Evolutionary conservation across 2,113 vertebrate genomes (phyloP).

Genomic region (Pica pica): DNA sequence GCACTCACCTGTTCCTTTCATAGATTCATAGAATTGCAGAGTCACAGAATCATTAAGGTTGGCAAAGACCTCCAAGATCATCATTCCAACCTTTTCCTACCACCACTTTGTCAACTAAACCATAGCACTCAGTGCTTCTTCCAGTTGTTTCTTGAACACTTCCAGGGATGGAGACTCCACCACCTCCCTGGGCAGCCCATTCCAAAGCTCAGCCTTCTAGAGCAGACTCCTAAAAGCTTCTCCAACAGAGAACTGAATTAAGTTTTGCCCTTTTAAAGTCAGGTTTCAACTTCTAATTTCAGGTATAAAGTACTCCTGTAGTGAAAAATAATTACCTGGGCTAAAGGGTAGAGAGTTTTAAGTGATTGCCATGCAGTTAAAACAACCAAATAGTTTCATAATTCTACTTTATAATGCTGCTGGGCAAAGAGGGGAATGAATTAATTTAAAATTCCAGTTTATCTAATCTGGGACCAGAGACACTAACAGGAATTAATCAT

Average conservation of each 20-base stretch:
- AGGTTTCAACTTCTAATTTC: neutral
- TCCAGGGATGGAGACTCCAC: neutral
- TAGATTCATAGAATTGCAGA: neutral
- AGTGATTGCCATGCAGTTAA: neutral
- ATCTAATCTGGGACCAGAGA: neutral
- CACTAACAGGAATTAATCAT: slow-evolving; percentile 28
- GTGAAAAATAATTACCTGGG: slow-evolving; percentile 6
- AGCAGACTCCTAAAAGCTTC: neutral
- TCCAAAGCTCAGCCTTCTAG: neutral
- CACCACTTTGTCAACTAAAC: neutral
- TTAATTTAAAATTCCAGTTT: slow-evolving; percentile 12
- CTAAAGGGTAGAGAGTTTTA: neutral
- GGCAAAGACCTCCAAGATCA: neutral
- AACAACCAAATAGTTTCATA: neutral
- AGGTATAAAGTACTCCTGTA: neutral
- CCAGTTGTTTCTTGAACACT: neutral
- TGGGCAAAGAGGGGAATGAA: neutral
- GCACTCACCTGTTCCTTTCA: neutral
- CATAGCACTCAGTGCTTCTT: neutral
- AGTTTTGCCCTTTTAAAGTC: neutral
- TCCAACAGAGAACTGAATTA: neutral
- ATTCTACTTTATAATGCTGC: neutral
- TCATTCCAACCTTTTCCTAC: rapidly evolving
- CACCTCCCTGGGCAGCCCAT: neutral
- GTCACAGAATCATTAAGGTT: neutral